Evolutionary conservation across 2,797 vertebrate genomes (phyloP), one percentile per base, ranked within the genome.

Genomic region (Mormyrops attenuatus): DNA sequence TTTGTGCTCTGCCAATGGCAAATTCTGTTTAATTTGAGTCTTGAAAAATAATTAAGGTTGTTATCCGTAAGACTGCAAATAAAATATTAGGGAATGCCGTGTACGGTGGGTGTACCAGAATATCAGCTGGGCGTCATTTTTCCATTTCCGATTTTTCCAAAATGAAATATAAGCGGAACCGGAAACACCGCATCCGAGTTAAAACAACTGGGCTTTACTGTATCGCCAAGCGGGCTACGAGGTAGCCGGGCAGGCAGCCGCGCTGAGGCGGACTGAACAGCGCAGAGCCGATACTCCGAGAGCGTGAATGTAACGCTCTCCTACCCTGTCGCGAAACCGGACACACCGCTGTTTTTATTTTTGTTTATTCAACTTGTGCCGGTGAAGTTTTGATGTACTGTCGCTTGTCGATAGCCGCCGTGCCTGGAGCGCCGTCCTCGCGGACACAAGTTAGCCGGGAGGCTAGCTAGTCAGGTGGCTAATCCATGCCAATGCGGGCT

Each of bases 221-320:
- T 69, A 17, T n/a, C 0, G 34, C 55, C 17, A 15, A 49, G 57
- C 30, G 60, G 26, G 38, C 60, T 69, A n/a, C 57, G 60, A 41
- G 60, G 34, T 20, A 88, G 34, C 55, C 86, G 13, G 77, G 38
- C 41, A n/a, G 77, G 38, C 77, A 82, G 49, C 85, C 85, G 47
- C 85, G 47, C 47, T 87, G 34, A 69, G 87, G 73, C 77, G 8
- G 44, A 84, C 73, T 52, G 87, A 88, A 34, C 53, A 30, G 88
- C 60, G 22, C 30, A 13, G 89, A 49, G 77, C 20, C 26, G 22
- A 17, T 77, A 34, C 8, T 63, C 30, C 20, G 17, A 44, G 7
- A 41, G 47, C 9, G n/a, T 49, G 69, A 38, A 38, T 20, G 13
- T 73, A 5, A 73, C 69, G 69, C 15, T 38, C 69, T 6, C 13